phyloP scores from a whole-genome alignment of 2,113 vertebrate genomes.

The Pandion haliaetus region DNA sequence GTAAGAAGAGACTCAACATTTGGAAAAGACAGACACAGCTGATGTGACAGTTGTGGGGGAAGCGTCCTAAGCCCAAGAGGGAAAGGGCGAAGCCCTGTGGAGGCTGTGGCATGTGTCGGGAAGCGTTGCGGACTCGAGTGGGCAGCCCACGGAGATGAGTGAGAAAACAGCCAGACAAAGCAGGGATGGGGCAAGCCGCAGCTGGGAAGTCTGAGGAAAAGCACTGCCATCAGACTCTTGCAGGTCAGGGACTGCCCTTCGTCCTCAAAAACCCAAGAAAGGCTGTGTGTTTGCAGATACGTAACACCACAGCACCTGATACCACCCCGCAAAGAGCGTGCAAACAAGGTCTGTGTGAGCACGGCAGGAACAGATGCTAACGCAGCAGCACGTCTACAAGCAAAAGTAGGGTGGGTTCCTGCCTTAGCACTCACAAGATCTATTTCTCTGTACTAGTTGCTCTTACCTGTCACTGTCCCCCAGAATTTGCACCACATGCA shows the following conservation, averaged over 20 bases:
- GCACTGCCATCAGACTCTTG: neutral
- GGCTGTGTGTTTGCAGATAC: neutral
- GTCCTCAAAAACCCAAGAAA: too few relatives aligned
- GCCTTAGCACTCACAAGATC: rapidly evolving
- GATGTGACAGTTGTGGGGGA: neutral
- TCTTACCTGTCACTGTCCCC: neutral
- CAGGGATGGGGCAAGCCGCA: neutral
- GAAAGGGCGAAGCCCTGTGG: neutral
- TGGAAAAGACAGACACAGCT: neutral
- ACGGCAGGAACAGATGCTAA: neutral
- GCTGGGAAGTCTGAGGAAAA: neutral
- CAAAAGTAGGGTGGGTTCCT: neutral
- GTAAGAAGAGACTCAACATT: neutral
- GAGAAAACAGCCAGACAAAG: neutral
- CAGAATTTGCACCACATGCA: neutral
- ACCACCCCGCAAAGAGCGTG: rapidly evolving
- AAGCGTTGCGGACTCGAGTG: rapidly evolving
- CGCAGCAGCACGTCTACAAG: rapidly evolving
- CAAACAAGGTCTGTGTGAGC: rapidly evolving
- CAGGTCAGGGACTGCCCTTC: neutral
- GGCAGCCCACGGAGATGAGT: rapidly evolving
- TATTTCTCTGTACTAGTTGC: rapidly evolving
- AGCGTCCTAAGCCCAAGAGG: neutral
- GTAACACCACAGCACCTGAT: rapidly evolving
- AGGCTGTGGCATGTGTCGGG: rapidly evolving